Percentiles rank a stretch among this genome's conserved stretches.
Conservation (phyloP, 2,888 invertebrate genomes). For the Operophtera brumata region DNA sequence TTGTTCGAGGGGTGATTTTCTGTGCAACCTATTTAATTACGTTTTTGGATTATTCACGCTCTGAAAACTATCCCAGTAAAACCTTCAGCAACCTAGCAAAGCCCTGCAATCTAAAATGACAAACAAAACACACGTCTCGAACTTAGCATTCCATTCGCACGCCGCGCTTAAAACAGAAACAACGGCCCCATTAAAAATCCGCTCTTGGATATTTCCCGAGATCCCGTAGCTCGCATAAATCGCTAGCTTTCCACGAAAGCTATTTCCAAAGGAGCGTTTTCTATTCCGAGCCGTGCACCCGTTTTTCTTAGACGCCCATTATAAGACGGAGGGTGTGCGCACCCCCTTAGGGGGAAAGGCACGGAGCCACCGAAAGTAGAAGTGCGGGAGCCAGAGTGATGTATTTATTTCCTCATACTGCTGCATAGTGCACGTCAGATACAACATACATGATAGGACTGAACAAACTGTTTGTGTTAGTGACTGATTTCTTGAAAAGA, state of each 20-base stretch:
- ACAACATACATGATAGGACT: neutral
- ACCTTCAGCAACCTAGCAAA: neutral
- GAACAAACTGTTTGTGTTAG: too few species aligned
- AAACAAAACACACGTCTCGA: slow-evolving; percentile 50
- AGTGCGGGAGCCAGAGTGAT: slow-evolving; percentile 6
- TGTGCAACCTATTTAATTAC: too few species aligned
- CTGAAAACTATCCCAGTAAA: neutral
- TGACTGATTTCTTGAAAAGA: too few species aligned
- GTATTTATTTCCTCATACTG: neutral
- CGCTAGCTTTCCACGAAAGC: slow-evolving; percentile 79
- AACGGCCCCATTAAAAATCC: slow-evolving; percentile 79
- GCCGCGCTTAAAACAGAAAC: slow-evolving; percentile 78
- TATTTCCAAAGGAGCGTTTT: slow-evolving; percentile 79
- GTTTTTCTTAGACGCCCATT: slow-evolving; percentile 80
- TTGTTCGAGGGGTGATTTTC: too few species aligned
- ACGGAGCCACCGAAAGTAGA: slow-evolving; percentile 60
- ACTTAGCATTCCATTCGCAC: slow-evolving; percentile 78
- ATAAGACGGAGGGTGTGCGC: slow-evolving; percentile 64
- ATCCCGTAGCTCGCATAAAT: slow-evolving; percentile 79
- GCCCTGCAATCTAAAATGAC: slow-evolving; percentile 35
- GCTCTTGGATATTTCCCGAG: slow-evolving; percentile 77
- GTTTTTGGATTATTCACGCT: neutral
- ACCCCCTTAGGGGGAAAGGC: slow-evolving; percentile 39
- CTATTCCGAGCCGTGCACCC: slow-evolving; percentile 79
- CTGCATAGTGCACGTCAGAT: neutral